Percentiles rank a stretch among this genome's conserved stretches.
Conservation (phyloP, 35 echinoderm and acorn worm species). For the Diadema setosum region DNA sequence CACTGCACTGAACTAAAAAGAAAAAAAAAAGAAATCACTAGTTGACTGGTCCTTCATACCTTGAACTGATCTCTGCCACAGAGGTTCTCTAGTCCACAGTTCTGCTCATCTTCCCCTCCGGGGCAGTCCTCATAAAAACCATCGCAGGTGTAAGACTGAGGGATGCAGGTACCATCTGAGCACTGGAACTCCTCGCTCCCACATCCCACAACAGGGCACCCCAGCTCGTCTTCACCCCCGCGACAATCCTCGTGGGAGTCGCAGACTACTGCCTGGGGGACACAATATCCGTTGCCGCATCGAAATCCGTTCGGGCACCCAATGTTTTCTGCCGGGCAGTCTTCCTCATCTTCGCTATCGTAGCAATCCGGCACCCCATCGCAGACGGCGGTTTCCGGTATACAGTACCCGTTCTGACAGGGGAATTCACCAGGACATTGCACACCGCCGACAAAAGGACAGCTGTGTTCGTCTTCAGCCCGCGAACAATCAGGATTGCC, state of each 20-base stretch:
- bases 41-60: too few relatives aligned
- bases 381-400: neutral
- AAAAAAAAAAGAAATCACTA: too few relatives aligned
- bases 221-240: constrained; percentile 9
- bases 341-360: constrained; percentile 9
- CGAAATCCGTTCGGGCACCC: neutral
- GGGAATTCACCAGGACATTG: constrained; percentile 5
- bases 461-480: constrained; percentile 45
- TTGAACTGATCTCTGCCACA: neutral
- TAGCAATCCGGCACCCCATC: neutral
- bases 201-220: neutral
- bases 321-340: neutral
- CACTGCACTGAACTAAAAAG: too few relatives aligned
- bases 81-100: neutral
- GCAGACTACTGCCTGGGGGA: neutral
- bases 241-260: constrained; percentile 6
- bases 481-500: neutral
- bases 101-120: constrained; percentile 19
- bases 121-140: constrained; percentile 15
- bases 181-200: constrained; percentile 14
- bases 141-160: neutral
- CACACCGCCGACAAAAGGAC: neutral
- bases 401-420: constrained; percentile 16
- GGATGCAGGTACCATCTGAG: constrained; percentile 4
- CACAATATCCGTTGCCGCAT: constrained; percentile 18